Conservation (phyloP, 2,113 vertebrate species). For the Oryzias curvinotus region DNA sequence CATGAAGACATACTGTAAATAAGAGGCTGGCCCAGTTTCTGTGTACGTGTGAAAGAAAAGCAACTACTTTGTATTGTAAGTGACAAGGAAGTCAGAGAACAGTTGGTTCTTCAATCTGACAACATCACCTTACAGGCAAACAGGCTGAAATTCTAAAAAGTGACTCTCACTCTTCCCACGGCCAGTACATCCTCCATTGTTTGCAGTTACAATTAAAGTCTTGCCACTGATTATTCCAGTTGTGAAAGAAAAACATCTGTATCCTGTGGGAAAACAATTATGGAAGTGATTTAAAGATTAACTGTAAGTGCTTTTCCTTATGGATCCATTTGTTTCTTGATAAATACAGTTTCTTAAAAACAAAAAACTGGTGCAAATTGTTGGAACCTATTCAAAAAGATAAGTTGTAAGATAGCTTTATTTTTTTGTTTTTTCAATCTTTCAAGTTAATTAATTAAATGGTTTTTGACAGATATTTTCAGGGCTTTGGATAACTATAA, state of each 20-base stretch:
- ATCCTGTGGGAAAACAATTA: constrained; percentile 41
- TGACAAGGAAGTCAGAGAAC: constrained; percentile 3
- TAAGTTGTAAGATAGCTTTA: too few species aligned
- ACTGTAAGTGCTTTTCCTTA: constrained; percentile 21
- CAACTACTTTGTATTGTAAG: not conserved
- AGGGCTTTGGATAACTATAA: too few species aligned
- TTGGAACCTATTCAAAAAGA: too few species aligned
- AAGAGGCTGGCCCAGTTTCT: constrained; percentile 30
- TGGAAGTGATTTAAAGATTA: constrained; percentile 19
- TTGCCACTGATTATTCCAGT: constrained; percentile 33
- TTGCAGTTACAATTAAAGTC: constrained; percentile 16
- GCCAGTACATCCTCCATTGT: constrained; percentile 46
- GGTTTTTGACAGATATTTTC: too few species aligned
- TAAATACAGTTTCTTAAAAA: not conserved
- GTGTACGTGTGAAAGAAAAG: not conserved
- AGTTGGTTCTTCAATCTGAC: constrained; percentile 15
- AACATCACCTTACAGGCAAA: constrained; percentile 4
- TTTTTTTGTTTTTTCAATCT: too few species aligned
- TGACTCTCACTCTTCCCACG: constrained; percentile 4
- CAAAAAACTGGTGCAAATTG: too few species aligned
- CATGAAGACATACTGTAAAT: constrained; percentile 37
- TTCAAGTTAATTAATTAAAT: too few species aligned
- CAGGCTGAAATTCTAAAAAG: not conserved
- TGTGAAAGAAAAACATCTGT: constrained; percentile 33
- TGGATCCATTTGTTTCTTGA: constrained; percentile 12